Evolutionary conservation across 2,888 invertebrate genomes (phyloP).

Genomic region (Anodontia alba): DNA sequence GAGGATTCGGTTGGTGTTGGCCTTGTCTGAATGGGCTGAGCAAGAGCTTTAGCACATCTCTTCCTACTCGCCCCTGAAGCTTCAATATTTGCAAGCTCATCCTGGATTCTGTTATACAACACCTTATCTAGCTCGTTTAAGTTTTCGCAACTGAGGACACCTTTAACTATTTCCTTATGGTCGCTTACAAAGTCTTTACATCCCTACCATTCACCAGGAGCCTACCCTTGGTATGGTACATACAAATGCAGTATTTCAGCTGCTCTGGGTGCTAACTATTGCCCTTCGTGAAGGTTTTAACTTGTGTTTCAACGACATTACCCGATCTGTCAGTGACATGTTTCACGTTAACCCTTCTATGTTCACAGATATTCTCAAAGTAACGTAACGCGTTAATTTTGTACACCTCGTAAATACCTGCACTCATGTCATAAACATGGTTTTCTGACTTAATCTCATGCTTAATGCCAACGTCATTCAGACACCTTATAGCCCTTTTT

Average conservation of each 20-base stretch:
- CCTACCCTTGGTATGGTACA: not conserved
- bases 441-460: not conserved
- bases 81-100: not conserved
- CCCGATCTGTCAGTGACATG: not conserved
- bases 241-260: not conserved
- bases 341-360: not conserved
- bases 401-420: not conserved
- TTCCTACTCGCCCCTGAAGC: not conserved
- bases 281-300: not conserved
- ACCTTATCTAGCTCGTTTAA: not conserved
- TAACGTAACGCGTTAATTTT: not conserved
- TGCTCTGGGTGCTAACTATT: not conserved
- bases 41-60: too few species aligned
- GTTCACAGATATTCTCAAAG: not conserved
- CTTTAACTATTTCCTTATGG: not conserved
- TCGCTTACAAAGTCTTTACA: not conserved
- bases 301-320: not conserved
- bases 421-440: not conserved
- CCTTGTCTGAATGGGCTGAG: too few species aligned
- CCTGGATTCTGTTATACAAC: not conserved
- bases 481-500: not conserved
- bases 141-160: not conserved
- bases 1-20: too few species aligned
- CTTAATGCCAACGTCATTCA: not conserved
- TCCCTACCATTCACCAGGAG: not conserved